These are phyloP conservation scores for Gobius niger DNA, from an alignment of 2,113 vertebrate species.

Conservation along the genomic window DNA sequence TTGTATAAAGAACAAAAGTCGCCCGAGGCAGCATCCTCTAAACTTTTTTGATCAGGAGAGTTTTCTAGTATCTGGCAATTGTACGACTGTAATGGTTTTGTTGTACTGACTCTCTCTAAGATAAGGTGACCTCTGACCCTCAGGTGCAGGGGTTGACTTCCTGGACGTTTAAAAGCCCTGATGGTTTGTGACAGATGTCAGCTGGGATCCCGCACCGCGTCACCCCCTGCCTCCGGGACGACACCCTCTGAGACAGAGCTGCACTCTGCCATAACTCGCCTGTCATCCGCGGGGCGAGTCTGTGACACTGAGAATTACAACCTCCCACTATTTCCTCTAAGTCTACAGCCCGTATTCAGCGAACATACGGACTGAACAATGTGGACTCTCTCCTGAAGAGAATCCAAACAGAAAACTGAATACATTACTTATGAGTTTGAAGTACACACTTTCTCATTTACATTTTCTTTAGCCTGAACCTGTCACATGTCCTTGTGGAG, in stretches of 20 bases:
- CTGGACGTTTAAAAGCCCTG: constrained; percentile 41
- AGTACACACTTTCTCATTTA: constrained; percentile 41
- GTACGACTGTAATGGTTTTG: constrained; percentile 20
- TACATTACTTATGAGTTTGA: constrained; percentile 67
- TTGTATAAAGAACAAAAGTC: neutral
- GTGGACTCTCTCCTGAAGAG: constrained; percentile 52
- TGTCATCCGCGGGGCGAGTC: constrained; percentile 24
- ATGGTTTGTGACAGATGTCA: constrained; percentile 60
- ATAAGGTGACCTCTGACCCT: constrained; percentile 22
- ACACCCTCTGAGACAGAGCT: constrained; percentile 24
- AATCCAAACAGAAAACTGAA: constrained; percentile 52
- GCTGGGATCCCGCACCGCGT: constrained; percentile 32
- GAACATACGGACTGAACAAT: constrained; percentile 36
- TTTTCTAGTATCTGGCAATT: neutral
- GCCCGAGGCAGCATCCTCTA: neutral
- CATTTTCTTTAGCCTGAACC: constrained; percentile 2
- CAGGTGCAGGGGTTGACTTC: constrained; percentile 29
- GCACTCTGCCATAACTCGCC: constrained; percentile 20
- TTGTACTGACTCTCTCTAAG: constrained; percentile 10
- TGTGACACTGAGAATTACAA: constrained; percentile 32
- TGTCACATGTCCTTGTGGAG: constrained; percentile 36
- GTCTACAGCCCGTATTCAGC: constrained; percentile 12
- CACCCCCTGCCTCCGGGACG: constrained; percentile 58
- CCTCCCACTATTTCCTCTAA: constrained; percentile 9
- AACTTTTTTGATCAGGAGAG: neutral